Percentiles rank a stretch among this genome's conserved stretches.
Evolutionary conservation across 2,888 invertebrate genomes (phyloP).

Genomic region (Limnephilus auricula): DNA sequence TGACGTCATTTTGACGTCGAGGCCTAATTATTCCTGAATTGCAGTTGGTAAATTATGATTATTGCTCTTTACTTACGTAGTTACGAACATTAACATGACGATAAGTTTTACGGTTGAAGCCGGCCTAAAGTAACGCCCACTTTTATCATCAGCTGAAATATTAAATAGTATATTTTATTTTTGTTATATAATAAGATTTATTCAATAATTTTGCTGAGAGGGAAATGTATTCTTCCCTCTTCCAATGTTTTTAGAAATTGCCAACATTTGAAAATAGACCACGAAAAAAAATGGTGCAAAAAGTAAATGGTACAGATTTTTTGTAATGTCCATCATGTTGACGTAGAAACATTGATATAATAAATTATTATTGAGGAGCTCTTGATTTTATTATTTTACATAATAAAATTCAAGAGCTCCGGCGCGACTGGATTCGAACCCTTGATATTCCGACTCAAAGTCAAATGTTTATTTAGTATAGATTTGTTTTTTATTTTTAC

Average conservation of each 20-base stretch:
- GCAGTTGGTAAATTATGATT: not conserved
- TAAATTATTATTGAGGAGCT: too few relatives aligned
- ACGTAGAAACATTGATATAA: too few relatives aligned
- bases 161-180: not conserved
- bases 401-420: too few relatives aligned
- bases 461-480: too few relatives aligned
- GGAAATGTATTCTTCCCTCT: not conserved
- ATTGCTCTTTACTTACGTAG: not conserved
- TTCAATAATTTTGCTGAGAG: not conserved
- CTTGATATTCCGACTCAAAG: too few relatives aligned
- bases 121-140: not conserved
- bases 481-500: too few relatives aligned
- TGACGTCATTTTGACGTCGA: constrained; percentile 34
- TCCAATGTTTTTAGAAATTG: not conserved
- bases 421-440: too few relatives aligned
- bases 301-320: too few relatives aligned
- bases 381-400: too few relatives aligned
- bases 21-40: not conserved
- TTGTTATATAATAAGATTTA: not conserved
- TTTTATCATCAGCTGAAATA: not conserved
- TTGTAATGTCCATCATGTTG: too few relatives aligned
- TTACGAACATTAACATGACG: not conserved
- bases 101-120: not conserved
- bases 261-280: too few relatives aligned
- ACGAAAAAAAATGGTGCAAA: too few relatives aligned